A percentile compares a stretch with the other conserved stretches of the same genome.
These are phyloP conservation scores for Spodoptera picta DNA, from an alignment of 2,888 invertebrate genomes.

Conservation along the genomic window DNA sequence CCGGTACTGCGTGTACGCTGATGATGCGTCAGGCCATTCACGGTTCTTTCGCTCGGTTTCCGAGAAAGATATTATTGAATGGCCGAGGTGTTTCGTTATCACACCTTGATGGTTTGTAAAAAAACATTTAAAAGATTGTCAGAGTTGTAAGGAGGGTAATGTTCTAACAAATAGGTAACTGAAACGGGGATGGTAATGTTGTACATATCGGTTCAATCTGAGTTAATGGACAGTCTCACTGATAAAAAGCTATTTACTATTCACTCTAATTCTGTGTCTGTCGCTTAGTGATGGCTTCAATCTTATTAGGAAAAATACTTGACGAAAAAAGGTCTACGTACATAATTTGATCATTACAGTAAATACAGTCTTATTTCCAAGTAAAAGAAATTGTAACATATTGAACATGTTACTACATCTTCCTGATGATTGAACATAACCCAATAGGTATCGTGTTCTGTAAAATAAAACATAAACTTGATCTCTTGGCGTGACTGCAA, in stretches of 20 bases:
- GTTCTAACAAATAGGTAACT: constrained; percentile 16
- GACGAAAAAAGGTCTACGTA: no score
- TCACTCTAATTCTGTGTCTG: no score
- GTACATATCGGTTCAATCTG: neutral
- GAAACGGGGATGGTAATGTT: neutral
- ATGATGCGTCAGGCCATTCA: constrained; percentile 60
- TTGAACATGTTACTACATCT: no score
- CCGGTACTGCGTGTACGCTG: constrained; percentile 55
- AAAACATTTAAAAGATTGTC: constrained; percentile 15
- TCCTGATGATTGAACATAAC: neutral
- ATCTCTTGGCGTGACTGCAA: constrained; percentile 4
- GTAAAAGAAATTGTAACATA: no score
- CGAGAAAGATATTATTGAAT: constrained; percentile 45
- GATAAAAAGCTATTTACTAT: no score
- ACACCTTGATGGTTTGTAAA: constrained; percentile 32
- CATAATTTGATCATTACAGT: no score
- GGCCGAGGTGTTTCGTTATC: constrained; percentile 36
- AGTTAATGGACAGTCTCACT: neutral
- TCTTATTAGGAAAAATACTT: no score
- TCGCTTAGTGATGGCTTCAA: no score
- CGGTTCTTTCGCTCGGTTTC: constrained; percentile 58
- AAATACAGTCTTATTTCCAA: no score
- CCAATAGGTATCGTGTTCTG: neutral
- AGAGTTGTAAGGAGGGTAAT: constrained; percentile 28
- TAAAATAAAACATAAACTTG: neutral